phyloP scores from a whole-genome alignment of 2,113 vertebrate species.

The Python bivittatus region DNA sequence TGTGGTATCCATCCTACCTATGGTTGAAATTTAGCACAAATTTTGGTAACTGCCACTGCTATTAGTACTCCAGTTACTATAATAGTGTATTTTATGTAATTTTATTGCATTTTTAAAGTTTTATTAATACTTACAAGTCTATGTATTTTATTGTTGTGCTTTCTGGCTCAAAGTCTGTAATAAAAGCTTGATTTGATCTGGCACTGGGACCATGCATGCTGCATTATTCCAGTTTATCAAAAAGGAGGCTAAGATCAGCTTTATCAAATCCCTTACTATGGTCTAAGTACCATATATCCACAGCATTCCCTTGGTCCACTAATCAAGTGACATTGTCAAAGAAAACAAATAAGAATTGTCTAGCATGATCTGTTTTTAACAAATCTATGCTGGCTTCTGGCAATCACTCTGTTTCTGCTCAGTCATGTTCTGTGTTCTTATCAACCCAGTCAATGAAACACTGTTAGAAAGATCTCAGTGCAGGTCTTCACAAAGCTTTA shows the following conservation, averaged over 20 bases:
- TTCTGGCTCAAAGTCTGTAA: background rate
- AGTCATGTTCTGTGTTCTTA: background rate
- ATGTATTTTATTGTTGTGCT: background rate
- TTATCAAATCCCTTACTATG: background rate
- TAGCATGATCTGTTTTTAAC: background rate
- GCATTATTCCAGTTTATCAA: background rate
- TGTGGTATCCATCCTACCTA: background rate
- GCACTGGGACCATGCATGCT: background rate
- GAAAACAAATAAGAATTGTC: background rate
- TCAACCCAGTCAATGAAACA: background rate
- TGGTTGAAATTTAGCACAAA: background rate
- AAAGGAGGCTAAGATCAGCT: background rate
- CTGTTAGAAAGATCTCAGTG: background rate
- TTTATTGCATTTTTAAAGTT: background rate
- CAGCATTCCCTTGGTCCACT: background rate
- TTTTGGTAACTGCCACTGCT: background rate
- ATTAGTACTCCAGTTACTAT: background rate
- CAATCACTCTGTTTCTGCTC: background rate
- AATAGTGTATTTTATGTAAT: background rate
- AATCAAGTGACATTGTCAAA: background rate
- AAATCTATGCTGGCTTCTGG: background rate
- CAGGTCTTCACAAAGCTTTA: background rate
- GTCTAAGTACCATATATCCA: background rate
- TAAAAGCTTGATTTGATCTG: background rate
- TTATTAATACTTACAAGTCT: background rate